Conservation (phyloP, 2,888 invertebrate species). For the Eupithecia tripunctaria region DNA sequence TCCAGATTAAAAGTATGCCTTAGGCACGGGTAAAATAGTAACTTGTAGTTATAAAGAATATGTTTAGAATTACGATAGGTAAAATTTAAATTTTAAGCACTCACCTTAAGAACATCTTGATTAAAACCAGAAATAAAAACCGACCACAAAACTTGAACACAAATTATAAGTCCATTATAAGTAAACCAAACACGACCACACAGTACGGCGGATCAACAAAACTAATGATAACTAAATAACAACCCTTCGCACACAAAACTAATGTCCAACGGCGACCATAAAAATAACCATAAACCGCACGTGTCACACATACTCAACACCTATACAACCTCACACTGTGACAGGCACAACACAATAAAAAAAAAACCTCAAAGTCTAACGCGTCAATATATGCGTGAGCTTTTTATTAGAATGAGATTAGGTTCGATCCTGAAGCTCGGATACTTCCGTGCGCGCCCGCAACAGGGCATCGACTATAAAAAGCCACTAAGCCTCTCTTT, state of each 20-base stretch:
- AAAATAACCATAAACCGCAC: conserved; percentile 79
- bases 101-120: conserved; percentile 76
- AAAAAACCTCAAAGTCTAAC: conserved; percentile 71
- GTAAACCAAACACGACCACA: conserved; percentile 73
- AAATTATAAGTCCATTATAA: conserved; percentile 62
- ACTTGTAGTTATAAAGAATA: background rate
- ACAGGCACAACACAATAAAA: conserved; percentile 54
- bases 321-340: conserved; percentile 66
- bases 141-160: conserved; percentile 59
- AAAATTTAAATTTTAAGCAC: background rate
- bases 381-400: conserved; percentile 81
- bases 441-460: conserved; percentile 82
- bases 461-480: conserved; percentile 82
- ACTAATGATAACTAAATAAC: conserved; percentile 76
- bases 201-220: conserved; percentile 64
- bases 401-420: conserved; percentile 83
- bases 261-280: conserved; percentile 76
- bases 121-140: conserved; percentile 44
- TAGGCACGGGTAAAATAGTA: background rate
- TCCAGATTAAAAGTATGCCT: background rate
- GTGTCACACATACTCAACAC: conserved; percentile 77
- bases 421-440: conserved; percentile 78
- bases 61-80: background rate
- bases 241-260: conserved; percentile 73
- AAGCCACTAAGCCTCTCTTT: conserved; percentile 81